phyloP scores from a whole-genome alignment of 35 echinoderm and acorn worm genomes.

The Strongylocentrotus purpuratus region DNA sequence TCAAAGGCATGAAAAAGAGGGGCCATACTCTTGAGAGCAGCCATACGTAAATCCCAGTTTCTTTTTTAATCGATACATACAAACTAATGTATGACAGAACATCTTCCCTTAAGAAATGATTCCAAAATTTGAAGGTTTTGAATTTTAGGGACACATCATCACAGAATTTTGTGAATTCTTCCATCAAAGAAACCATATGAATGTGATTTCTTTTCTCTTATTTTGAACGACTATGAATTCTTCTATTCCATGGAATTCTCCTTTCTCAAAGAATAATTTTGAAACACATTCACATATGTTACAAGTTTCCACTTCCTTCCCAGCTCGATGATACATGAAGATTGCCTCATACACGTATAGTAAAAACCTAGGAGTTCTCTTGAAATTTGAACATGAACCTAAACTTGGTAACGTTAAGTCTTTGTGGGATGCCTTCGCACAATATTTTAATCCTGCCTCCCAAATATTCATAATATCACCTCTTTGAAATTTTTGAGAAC shows the following conservation, averaged over 20 bases:
- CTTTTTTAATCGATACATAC: constrained; percentile 25
- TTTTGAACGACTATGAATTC: neutral
- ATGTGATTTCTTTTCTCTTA: neutral
- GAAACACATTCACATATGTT: neutral
- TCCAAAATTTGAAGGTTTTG: constrained; percentile 53
- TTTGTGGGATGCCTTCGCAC: neutral
- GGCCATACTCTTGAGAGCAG: constrained; percentile 15
- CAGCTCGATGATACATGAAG: neutral
- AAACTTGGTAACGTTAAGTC: neutral
- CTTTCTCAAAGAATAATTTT: neutral
- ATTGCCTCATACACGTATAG: constrained; percentile 49
- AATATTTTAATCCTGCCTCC: constrained; percentile 55
- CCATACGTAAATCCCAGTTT: constrained; percentile 52
- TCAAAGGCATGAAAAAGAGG: constrained; percentile 58
- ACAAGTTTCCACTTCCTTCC: neutral
- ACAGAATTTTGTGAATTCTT: too few species aligned
- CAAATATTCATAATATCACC: constrained; percentile 56
- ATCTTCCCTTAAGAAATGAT: constrained; percentile 35
- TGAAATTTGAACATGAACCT: constrained; percentile 53
- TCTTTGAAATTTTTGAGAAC: constrained; percentile 57
- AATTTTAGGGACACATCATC: neutral
- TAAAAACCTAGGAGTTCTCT: too few species aligned
- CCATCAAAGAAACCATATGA: too few species aligned
- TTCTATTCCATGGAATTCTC: neutral
- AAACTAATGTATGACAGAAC: neutral